Conservation (phyloP, 2,888 invertebrate genomes). For the Drosophila acutilabella region DNA sequence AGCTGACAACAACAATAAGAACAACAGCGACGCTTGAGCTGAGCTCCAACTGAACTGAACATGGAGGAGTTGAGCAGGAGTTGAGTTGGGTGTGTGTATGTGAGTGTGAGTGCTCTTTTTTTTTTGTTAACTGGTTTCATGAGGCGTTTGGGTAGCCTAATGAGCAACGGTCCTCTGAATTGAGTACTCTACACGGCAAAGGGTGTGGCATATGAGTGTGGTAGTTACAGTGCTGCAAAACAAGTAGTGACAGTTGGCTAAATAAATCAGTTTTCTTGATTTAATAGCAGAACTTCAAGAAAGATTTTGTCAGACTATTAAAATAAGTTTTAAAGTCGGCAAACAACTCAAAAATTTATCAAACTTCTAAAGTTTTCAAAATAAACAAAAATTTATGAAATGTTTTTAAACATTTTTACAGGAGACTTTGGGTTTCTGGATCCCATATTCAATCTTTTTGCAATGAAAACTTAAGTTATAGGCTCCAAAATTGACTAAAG, state of each 20-base stretch:
- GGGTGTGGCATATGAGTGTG: constrained; percentile 29
- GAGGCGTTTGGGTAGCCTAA: constrained; percentile 67
- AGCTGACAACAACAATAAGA: constrained; percentile 72
- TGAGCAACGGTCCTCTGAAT: constrained; percentile 63
- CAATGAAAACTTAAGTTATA: too few species aligned
- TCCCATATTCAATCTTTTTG: too few species aligned
- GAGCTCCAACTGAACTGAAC: not conserved
- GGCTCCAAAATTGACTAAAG: too few species aligned
- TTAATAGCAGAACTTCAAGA: too few species aligned
- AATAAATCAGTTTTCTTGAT: not conserved
- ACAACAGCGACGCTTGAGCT: constrained; percentile 35
- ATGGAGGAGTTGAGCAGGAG: not conserved
- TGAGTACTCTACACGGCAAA: constrained; percentile 33
- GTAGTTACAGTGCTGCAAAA: not conserved
- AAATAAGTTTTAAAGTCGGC: too few species aligned
- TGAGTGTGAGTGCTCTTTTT: constrained; percentile 35
- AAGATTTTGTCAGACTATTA: too few species aligned
- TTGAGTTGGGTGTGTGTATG: not conserved
- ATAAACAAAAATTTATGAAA: too few species aligned
- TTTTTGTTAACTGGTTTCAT: constrained; percentile 62
- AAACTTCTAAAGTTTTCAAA: too few species aligned
- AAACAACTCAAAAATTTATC: too few species aligned
- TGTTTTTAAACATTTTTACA: too few species aligned
- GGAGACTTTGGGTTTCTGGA: too few species aligned
- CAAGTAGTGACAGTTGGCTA: not conserved